Evolutionary conservation across 1,140 invertebrate species (phyloP).

Genomic region (Macrobrachium rosenbergii): DNA sequence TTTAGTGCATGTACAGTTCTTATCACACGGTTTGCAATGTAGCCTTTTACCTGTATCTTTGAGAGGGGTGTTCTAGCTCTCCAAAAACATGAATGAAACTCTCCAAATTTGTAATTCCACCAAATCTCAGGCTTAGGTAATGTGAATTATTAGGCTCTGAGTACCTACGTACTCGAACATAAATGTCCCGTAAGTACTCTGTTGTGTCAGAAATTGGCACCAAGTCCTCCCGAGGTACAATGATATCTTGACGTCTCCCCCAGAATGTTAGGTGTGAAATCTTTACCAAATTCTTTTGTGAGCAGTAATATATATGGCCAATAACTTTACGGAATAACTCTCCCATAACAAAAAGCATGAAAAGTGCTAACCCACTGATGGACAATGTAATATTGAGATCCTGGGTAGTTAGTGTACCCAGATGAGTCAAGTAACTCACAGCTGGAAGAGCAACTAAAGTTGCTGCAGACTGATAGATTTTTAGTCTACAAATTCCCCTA

Average conservation of each 20-base stretch:
- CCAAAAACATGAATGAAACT: constrained; percentile 52
- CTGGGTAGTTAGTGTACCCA: not conserved
- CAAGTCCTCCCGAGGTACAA: constrained; percentile 32
- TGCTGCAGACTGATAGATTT: constrained; percentile 51
- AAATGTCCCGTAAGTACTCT: constrained; percentile 31
- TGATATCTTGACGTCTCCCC: constrained; percentile 41
- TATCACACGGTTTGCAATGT: not conserved
- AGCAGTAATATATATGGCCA: constrained; percentile 41
- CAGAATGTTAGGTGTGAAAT: constrained; percentile 58
- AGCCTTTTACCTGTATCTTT: not conserved
- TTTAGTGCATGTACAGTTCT: not conserved
- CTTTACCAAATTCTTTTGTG: constrained; percentile 11
- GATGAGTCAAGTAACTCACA: constrained; percentile 3
- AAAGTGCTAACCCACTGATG: constrained; percentile 27
- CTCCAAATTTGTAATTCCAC: constrained; percentile 41
- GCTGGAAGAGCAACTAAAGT: constrained; percentile 33
- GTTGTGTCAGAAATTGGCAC: constrained; percentile 41
- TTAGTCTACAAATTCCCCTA: constrained; percentile 83
- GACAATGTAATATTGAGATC: not conserved
- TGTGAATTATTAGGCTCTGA: constrained; percentile 29
- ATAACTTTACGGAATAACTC: constrained; percentile 47
- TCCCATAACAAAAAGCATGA: constrained; percentile 58
- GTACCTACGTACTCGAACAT: constrained; percentile 34
- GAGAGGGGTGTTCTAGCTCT: not conserved
- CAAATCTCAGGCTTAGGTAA: constrained; percentile 51